A percentile compares a stretch with the other conserved stretches of the same genome.
Conservation (phyloP, 37 sponge, comb jelly and placozoan genomes). For the Halisarca cf. caerulea region DNA sequence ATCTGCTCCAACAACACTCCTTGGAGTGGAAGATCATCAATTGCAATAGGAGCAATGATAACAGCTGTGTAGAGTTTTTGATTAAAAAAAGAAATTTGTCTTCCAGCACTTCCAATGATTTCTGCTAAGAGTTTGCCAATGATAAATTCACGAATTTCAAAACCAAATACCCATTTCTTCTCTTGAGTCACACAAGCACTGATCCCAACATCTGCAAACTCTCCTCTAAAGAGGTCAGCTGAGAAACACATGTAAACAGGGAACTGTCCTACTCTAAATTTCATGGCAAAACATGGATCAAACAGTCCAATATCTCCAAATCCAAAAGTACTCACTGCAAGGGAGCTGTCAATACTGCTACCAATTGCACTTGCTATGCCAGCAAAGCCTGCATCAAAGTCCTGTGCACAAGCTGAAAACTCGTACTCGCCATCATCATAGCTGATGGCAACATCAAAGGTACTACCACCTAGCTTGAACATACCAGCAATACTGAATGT, state of each 20-base stretch:
- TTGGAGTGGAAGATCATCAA: neutral
- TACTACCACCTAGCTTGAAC: neutral
- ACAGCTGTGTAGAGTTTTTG: constrained; percentile 4
- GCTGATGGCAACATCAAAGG: neutral
- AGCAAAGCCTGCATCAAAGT: neutral
- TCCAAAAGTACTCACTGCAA: neutral
- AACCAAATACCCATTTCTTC: neutral
- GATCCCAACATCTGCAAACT: neutral
- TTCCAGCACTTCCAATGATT: neutral
- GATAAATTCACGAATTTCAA: constrained; percentile 1
- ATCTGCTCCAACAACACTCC: neutral
- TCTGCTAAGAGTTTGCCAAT: neutral
- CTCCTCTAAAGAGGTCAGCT: neutral
- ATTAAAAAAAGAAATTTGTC: constrained; percentile 1
- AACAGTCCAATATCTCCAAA: neutral
- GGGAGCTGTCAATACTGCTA: too few species aligned
- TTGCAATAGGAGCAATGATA: constrained; percentile 6
- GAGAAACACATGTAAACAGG: constrained; percentile 14
- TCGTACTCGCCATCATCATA: neutral
- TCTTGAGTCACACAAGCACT: neutral
- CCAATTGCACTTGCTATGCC: neutral
- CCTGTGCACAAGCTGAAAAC: neutral
- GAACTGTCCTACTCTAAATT: neutral
- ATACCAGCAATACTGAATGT: neutral
- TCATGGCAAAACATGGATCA: neutral